Percentiles rank a stretch among this genome's conserved stretches.
Evolutionary conservation across 2,113 vertebrate genomes (phyloP).

Genomic region (Papio anubis): DNA sequence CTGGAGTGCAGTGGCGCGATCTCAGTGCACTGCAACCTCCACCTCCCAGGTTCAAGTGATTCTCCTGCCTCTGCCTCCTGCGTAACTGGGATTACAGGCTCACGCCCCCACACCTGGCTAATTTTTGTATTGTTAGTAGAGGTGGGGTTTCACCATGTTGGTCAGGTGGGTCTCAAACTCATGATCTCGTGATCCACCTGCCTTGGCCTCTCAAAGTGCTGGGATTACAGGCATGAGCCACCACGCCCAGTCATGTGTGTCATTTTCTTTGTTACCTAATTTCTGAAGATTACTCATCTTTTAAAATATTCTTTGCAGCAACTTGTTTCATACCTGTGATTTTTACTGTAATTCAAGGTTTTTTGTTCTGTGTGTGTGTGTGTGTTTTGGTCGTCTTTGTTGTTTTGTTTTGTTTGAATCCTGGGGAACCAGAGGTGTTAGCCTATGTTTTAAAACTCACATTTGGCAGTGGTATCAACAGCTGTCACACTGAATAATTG

Average conservation of each 20-base stretch:
- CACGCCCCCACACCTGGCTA: too few species aligned
- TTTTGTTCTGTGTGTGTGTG: not conserved
- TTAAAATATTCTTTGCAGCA: not conserved
- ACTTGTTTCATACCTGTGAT: slow-evolving; percentile 39
- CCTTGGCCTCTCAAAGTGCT: too few species aligned
- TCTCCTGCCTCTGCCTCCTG: too few species aligned
- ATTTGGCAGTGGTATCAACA: slow-evolving; percentile 74
- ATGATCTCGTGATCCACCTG: too few species aligned
- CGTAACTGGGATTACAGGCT: too few species aligned
- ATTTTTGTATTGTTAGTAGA: too few species aligned
- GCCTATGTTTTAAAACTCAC: slow-evolving; percentile 76
- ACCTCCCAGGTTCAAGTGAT: too few species aligned
- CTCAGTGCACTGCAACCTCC: too few species aligned
- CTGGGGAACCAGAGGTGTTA: slow-evolving; percentile 74
- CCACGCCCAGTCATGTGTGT: not conserved
- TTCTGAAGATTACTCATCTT: not conserved
- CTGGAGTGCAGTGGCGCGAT: too few species aligned
- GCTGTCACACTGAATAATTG: slow-evolving; percentile 81
- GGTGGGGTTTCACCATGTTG: too few species aligned
- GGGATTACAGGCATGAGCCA: not conserved
- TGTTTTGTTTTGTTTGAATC: slow-evolving; percentile 68
- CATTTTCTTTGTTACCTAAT: not conserved
- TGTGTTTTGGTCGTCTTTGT: not conserved
- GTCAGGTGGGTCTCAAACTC: too few species aligned
- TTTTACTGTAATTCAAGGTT: not conserved